A percentile compares a stretch with the other conserved stretches of the same genome.
These are phyloP conservation scores for Siphlonurus alternatus DNA, from an alignment of 2,888 invertebrate genomes.

Conservation along the genomic window DNA sequence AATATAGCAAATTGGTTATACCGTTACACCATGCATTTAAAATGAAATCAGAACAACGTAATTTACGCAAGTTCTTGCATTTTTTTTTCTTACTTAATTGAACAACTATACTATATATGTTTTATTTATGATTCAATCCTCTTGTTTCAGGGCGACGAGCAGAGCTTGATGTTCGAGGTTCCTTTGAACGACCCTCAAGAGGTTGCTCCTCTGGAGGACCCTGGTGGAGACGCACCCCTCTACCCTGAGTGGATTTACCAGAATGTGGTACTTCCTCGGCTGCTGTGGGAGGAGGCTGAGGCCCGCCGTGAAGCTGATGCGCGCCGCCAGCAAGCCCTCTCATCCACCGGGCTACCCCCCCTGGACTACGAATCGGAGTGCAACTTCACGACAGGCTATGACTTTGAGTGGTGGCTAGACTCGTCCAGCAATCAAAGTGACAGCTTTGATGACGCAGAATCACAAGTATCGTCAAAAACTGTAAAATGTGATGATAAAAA, in stretches of 20 bases:
- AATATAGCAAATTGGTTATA: no score
- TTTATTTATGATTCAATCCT: no score
- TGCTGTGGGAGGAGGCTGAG: slow-evolving; percentile 1
- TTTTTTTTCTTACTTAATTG: no score
- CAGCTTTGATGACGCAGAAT: background rate
- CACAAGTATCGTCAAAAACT: background rate
- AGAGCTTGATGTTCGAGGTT: background rate
- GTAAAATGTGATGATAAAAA: background rate
- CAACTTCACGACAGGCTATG: background rate
- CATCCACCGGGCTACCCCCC: background rate
- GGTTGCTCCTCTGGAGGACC: no score
- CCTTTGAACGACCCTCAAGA: background rate
- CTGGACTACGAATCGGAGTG: background rate
- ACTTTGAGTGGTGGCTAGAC: background rate
- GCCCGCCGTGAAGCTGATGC: background rate
- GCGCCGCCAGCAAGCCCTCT: background rate
- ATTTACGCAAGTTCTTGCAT: no score
- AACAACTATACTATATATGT: no score
- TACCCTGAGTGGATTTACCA: background rate
- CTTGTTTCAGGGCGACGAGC: background rate
- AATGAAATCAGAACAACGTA: no score
- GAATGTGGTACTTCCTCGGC: background rate
- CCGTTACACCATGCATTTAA: no score
- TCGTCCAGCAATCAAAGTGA: background rate
- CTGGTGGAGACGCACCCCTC: background rate